Evolutionary conservation across 2,113 vertebrate species (phyloP).

Genomic region (Arizona elegans): DNA sequence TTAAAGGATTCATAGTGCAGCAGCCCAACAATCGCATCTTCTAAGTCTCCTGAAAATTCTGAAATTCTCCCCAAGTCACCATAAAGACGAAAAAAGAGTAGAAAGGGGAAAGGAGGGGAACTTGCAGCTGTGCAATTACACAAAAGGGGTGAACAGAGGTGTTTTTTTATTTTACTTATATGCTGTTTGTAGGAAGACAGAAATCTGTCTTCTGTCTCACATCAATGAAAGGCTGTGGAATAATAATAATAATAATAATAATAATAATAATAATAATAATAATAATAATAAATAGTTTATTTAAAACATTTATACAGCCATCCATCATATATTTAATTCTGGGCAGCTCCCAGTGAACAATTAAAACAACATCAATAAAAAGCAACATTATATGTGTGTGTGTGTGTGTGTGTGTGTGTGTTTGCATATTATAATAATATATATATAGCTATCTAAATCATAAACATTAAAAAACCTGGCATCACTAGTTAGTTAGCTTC

Average conservation of each 20-base stretch:
- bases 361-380: neutral
- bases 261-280: too few species aligned
- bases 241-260: too few species aligned
- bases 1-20: constrained; percentile 80
- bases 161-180: constrained; percentile 47
- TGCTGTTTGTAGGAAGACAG: constrained; percentile 49
- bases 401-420: too few species aligned
- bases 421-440: too few species aligned
- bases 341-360: neutral
- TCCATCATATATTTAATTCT: neutral
- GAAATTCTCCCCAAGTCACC: constrained; percentile 58
- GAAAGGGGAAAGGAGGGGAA: constrained; percentile 51
- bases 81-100: constrained; percentile 72
- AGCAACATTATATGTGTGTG: neutral
- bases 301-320: neutral
- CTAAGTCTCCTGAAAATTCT: constrained; percentile 62
- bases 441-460: too few species aligned
- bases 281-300: neutral
- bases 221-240: neutral
- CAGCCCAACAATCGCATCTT: constrained; percentile 68
- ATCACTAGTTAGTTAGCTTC: neutral
- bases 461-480: too few species aligned
- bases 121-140: constrained; percentile 65
- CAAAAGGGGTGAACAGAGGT: constrained; percentile 64
- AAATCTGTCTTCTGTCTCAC: neutral